Evolutionary conservation across 2,888 invertebrate species (phyloP).

Genomic region (Protodeltote pygarga): DNA sequence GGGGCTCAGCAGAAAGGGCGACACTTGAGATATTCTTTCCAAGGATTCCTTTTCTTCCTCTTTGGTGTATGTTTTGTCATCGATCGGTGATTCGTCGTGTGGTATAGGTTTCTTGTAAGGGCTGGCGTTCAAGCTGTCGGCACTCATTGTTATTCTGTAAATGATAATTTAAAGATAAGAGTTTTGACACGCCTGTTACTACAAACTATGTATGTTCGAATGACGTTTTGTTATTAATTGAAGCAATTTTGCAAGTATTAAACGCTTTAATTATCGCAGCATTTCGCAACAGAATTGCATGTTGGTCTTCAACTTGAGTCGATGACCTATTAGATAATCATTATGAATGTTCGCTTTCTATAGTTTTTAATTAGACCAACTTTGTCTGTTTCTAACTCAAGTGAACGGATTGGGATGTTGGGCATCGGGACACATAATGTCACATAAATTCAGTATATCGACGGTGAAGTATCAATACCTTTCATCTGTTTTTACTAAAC

Average conservation of each 20-base stretch:
- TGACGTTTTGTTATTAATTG: conserved; percentile 28
- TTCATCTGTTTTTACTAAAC: too few species aligned
- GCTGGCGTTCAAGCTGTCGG: conserved; percentile 81
- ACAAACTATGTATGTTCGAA: conserved; percentile 30
- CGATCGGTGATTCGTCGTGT: conserved; percentile 60
- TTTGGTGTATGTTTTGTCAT: conserved; percentile 74
- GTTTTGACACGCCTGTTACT: conserved; percentile 26
- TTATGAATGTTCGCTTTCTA: conserved; percentile 13
- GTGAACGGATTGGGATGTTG: too few species aligned
- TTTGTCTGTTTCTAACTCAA: too few species aligned
- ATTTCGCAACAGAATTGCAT: conserved; percentile 34
- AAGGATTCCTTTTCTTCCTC: conserved; percentile 72
- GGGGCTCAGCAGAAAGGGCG: conserved; percentile 79
- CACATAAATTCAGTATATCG: too few species aligned
- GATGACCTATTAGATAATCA: conserved; percentile 34
- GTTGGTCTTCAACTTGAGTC: conserved; percentile 18
- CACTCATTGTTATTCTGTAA: conserved; percentile 81
- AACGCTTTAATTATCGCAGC: conserved; percentile 29
- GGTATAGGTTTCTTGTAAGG: conserved; percentile 60
- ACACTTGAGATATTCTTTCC: conserved; percentile 78
- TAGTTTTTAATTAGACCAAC: conserved; percentile 5
- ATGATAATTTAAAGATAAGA: conserved; percentile 30
- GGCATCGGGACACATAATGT: too few species aligned
- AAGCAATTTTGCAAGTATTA: conserved; percentile 17
- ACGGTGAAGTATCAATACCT: too few species aligned